Percentiles rank a stretch among this genome's conserved stretches.
Conservation (phyloP, 1,140 invertebrate species). For the Diachasma alloeum region DNA sequence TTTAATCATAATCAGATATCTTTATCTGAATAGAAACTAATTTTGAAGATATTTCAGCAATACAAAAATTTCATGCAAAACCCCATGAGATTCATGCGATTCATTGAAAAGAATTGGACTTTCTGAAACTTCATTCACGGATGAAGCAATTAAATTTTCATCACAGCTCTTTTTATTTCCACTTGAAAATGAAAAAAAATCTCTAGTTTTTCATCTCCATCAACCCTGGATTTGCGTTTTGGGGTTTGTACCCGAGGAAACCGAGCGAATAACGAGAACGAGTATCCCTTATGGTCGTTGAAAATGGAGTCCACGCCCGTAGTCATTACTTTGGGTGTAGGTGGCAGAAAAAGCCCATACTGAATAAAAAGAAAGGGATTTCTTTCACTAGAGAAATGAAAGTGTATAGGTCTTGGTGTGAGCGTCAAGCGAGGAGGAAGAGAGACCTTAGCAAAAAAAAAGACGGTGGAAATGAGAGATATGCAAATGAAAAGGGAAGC, state of each 20-base stretch:
- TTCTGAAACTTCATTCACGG: no score
- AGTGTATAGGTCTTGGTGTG: conserved; percentile 27
- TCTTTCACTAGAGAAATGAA: background rate
- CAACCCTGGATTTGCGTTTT: background rate
- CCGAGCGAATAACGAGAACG: conserved; percentile 47
- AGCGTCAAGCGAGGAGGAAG: conserved; percentile 13
- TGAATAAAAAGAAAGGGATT: conserved; percentile 32
- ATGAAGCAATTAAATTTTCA: no score
- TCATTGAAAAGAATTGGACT: background rate
- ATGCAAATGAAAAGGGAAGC: conserved; percentile 39
- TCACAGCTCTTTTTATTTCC: background rate
- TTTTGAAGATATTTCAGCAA: no score
- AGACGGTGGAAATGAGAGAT: conserved; percentile 36
- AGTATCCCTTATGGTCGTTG: conserved; percentile 36
- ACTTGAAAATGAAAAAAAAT: background rate
- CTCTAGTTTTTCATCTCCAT: background rate
- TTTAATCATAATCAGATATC: no score
- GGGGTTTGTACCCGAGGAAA: conserved; percentile 37
- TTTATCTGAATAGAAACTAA: no score
- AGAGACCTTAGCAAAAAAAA: conserved; percentile 24
- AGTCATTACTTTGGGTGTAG: conserved; percentile 53
- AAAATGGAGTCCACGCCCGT: conserved; percentile 57
- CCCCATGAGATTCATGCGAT: no score
- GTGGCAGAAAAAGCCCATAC: conserved; percentile 41
- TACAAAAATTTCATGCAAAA: no score